Conservation (phyloP, 2,113 vertebrate genomes). For the Campylomormyrus tamandua region DNA sequence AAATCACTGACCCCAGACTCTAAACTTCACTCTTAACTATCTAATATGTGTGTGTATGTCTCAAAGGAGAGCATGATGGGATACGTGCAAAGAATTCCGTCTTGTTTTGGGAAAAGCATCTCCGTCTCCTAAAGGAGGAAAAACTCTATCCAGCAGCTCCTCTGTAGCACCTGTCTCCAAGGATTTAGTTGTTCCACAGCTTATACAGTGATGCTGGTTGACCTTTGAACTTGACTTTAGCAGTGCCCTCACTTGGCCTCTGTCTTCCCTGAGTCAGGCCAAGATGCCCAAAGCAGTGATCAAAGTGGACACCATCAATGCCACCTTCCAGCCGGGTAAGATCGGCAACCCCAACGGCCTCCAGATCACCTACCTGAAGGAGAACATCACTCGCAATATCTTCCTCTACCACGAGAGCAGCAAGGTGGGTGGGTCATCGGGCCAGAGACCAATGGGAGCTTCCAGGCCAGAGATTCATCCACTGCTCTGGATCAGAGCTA, state of each 20-base stretch:
- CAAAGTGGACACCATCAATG: conserved; percentile 81
- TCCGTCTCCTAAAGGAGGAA: not conserved
- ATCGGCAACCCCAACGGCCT: conserved; percentile 74
- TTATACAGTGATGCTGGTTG: not conserved
- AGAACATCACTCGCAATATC: conserved; percentile 84
- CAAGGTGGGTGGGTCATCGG: conserved; percentile 56
- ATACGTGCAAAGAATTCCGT: not conserved
- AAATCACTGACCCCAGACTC: not conserved
- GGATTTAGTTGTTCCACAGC: not conserved
- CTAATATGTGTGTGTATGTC: not conserved
- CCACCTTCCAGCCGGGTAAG: conserved; percentile 80
- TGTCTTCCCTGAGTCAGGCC: conserved; percentile 51
- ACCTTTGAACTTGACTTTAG: not conserved
- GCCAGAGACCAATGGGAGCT: not conserved
- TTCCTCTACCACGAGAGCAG: conserved; percentile 77
- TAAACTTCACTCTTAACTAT: not conserved
- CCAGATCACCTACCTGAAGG: conserved; percentile 84
- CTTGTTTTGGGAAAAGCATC: not conserved
- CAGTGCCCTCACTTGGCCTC: not conserved
- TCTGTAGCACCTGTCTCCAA: not conserved
- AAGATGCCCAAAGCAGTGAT: conserved; percentile 80
- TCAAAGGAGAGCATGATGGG: not conserved
- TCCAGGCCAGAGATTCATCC: not conserved
- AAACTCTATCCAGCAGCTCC: not conserved
- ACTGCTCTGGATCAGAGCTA: not conserved